Percentiles rank a stretch among this genome's conserved stretches.
phyloP scores from a whole-genome alignment of 1,140 invertebrate genomes.

The Bombus balteatus region DNA sequence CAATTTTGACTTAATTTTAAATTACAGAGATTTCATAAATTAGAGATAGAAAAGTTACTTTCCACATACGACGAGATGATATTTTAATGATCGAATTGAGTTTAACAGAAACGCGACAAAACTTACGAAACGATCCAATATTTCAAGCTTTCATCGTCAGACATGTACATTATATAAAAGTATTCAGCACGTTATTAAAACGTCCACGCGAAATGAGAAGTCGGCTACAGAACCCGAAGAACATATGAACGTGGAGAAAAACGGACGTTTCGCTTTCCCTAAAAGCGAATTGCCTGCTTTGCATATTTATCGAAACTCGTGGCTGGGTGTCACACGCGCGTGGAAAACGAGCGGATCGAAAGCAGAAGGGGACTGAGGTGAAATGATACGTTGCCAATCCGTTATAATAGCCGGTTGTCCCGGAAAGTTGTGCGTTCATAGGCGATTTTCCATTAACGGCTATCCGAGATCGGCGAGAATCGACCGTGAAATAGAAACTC shows the following conservation, averaged over 20 bases:
- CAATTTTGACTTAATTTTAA: too few relatives aligned
- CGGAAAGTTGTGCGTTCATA: neutral
- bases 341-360: neutral
- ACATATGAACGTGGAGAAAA: neutral
- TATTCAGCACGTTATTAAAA: constrained; percentile 55
- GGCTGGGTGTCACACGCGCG: neutral
- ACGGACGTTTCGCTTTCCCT: neutral
- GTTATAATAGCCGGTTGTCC: neutral
- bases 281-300: constrained; percentile 14
- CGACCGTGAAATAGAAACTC: neutral
- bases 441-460: neutral
- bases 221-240: neutral
- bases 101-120: neutral
- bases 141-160: neutral
- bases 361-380: neutral
- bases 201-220: neutral
- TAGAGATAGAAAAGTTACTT: neutral
- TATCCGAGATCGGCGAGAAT: neutral
- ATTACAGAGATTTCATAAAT: too few relatives aligned
- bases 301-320: constrained; percentile 20
- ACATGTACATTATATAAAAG: neutral
- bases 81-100: neutral
- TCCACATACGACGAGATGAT: neutral
- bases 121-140: neutral
- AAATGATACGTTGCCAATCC: neutral